Evolutionary conservation across 2,888 invertebrate species (phyloP).

Genomic region (Mesodorylaimus sp.): DNA sequence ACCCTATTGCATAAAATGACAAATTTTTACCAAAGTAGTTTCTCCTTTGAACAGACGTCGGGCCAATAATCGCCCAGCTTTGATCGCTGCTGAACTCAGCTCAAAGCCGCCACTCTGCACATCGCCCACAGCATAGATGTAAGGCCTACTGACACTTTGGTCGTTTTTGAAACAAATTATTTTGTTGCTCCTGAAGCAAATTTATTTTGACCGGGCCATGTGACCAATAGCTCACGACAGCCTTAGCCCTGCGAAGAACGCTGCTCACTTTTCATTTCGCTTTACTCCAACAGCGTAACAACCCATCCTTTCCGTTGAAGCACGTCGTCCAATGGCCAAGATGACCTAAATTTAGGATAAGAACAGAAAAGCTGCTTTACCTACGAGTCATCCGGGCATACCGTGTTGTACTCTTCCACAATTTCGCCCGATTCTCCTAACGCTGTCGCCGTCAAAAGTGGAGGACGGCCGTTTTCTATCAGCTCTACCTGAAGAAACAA

Average conservation of each 20-base stretch:
- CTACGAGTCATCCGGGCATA: slow-evolving; percentile 18
- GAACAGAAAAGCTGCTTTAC: neutral
- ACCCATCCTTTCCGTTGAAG: slow-evolving; percentile 38
- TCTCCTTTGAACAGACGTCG: slow-evolving; percentile 34
- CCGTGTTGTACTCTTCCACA: slow-evolving; percentile 41
- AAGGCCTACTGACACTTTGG: slow-evolving; percentile 44
- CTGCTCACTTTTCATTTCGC: slow-evolving; percentile 34
- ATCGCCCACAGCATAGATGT: slow-evolving; percentile 88
- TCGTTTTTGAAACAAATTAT: slow-evolving; percentile 40
- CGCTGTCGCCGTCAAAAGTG: slow-evolving; percentile 30
- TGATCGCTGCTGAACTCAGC: slow-evolving; percentile 81
- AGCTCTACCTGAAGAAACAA: slow-evolving; percentile 43
- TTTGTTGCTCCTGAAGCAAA: slow-evolving; percentile 31
- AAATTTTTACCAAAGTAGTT: neutral
- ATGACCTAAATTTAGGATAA: slow-evolving; percentile 20
- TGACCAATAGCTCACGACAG: too few species aligned
- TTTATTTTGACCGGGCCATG: too few species aligned
- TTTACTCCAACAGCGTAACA: slow-evolving; percentile 54
- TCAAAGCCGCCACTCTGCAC: slow-evolving; percentile 52
- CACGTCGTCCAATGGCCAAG: slow-evolving; percentile 42
- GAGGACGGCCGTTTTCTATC: slow-evolving; percentile 31
- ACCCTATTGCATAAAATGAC: neutral
- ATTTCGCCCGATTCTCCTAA: slow-evolving; percentile 25
- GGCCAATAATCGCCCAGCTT: slow-evolving; percentile 67
- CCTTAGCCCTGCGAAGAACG: too few species aligned